Conservation (phyloP, 37 sponge, comb jelly and placozoan genomes). For the Aplysina aerophoba region DNA sequence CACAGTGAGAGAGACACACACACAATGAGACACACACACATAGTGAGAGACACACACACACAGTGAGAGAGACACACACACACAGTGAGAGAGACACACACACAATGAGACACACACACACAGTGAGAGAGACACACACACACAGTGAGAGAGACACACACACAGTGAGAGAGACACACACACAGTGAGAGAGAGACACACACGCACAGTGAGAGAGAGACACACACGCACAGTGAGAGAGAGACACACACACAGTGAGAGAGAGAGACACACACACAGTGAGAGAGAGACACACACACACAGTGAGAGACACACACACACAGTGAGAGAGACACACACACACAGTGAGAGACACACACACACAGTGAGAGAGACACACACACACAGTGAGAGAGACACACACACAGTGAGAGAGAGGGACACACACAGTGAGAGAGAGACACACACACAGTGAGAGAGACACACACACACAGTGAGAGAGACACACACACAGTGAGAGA, state of each 20-base stretch:
- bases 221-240: not conserved
- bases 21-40: not conserved
- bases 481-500: too few relatives aligned
- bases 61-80: not conserved
- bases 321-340: not conserved
- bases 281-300: too few relatives aligned
- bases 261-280: not conserved
- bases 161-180: conserved; percentile 26
- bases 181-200: not conserved
- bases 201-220: not conserved
- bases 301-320: not conserved
- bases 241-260: not conserved
- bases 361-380: not conserved
- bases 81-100: not conserved
- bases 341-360: conserved; percentile 34
- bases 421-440: too few relatives aligned
- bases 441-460: too few relatives aligned
- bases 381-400: not conserved
- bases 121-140: not conserved
- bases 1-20: not conserved
- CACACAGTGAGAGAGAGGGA: too few relatives aligned
- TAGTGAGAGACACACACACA: conserved; percentile 27
- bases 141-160: not conserved
- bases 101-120: conserved; percentile 27
- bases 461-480: too few relatives aligned